Percentiles rank a stretch among this genome's conserved stretches.
phyloP scores from a whole-genome alignment of 2,113 vertebrate genomes.

The Carollia perspicillata region DNA sequence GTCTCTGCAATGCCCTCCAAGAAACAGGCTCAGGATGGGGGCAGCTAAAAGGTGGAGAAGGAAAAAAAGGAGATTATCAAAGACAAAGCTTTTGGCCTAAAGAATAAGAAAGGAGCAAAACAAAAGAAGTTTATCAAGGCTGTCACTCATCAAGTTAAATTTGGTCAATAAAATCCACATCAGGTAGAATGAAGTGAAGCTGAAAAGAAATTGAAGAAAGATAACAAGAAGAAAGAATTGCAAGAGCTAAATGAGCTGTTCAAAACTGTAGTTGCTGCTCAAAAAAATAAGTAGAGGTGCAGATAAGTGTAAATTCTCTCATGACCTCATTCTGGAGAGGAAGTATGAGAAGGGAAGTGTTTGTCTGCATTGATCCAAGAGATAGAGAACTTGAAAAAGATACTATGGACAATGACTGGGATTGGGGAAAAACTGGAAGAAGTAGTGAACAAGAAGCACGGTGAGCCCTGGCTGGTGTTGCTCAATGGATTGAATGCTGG shows the following conservation, averaged over 20 bases:
- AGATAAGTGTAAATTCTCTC: constrained; percentile 95
- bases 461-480: too few relatives aligned
- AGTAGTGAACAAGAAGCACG: constrained; percentile 84
- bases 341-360: constrained; percentile 82
- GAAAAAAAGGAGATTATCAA: constrained; percentile 94
- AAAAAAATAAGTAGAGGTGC: constrained; percentile 94
- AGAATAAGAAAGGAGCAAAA: constrained; percentile 95
- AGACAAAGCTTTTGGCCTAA: constrained; percentile 95
- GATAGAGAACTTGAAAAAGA: constrained; percentile 96
- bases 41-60: constrained; percentile 90
- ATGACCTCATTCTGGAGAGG: constrained; percentile 92
- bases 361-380: constrained; percentile 80
- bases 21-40: constrained; percentile 83
- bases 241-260: constrained; percentile 95
- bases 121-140: constrained; percentile 96
- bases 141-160: constrained; percentile 92
- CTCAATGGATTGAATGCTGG: too few relatives aligned
- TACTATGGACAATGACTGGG: constrained; percentile 96
- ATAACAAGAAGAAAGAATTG: constrained; percentile 93
- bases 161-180: constrained; percentile 86
- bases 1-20: constrained; percentile 88
- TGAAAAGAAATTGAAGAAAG: constrained; percentile 90
- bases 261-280: constrained; percentile 92
- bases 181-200: constrained; percentile 84
- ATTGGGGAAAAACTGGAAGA: constrained; percentile 95